phyloP scores from a whole-genome alignment of 53 echinoderm and acorn worm genomes.

The Mesocentrotus franciscanus region DNA sequence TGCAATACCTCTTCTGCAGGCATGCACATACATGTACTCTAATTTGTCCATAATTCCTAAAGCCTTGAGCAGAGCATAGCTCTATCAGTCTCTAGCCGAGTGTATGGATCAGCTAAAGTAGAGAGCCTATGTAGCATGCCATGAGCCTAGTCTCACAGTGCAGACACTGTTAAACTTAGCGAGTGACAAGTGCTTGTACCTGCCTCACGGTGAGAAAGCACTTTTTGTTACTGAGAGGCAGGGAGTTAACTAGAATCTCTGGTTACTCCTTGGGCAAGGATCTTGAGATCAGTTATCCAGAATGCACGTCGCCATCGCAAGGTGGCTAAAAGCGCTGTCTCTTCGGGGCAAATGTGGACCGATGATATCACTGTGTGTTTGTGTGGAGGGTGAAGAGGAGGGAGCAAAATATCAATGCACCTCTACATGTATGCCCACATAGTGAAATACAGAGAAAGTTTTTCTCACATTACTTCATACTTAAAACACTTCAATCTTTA shows the following conservation, averaged over 20 bases:
- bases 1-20: neutral
- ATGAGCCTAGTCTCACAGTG: too few species aligned
- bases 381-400: neutral
- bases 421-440: neutral
- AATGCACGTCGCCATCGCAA: slow-evolving; percentile 49
- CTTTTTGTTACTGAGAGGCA: too few species aligned
- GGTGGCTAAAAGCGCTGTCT: slow-evolving; percentile 36
- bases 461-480: neutral
- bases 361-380: neutral
- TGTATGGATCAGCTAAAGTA: too few species aligned
- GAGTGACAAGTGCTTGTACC: neutral
- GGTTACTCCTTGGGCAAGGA: slow-evolving; percentile 37
- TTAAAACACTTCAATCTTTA: too few species aligned
- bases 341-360: slow-evolving; percentile 8
- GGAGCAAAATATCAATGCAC: neutral
- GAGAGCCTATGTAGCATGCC: too few species aligned
- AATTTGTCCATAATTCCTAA: too few species aligned
- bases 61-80: too few species aligned
- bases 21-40: too few species aligned
- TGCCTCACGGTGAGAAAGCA: neutral
- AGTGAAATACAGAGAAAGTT: neutral
- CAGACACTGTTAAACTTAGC: too few species aligned
- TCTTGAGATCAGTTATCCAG: slow-evolving; percentile 46
- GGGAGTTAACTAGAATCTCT: neutral
- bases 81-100: too few species aligned